Base-by-base conservation (phyloP, 2,797 vertebrate species). In the Halcyon badia region DNA sequence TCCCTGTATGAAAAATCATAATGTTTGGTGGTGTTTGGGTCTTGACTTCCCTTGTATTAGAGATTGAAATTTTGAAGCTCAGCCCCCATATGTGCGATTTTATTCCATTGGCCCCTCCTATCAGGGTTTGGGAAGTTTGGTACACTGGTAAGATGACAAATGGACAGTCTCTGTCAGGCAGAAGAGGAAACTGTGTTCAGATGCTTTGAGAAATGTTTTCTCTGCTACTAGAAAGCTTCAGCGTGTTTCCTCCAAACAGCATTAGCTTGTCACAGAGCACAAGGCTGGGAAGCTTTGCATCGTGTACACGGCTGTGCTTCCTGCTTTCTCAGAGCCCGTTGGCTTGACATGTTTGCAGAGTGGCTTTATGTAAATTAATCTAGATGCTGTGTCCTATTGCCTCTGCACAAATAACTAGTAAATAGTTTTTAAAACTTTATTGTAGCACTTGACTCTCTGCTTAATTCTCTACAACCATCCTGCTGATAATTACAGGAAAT, bases 241-340 rank as follows among this genome's bases (percentile, higher is more conserved):
- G 20, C 37, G 24, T 9, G 6, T 69, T 73, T 80, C 26, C 16
- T 70, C 66, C 64, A 33, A 62, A 9, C 7, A 41, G 31, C 13
- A 2, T 31, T 24, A 62, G 3, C 26, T 18, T 22, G 22, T 12
- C 1, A 3, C 21, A 49, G 73, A 46, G 12, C 39, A 14, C 25
- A 2, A 52, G 57, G 44, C 52, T 0, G 0, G 57, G 44, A 25
- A 79, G 42, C 14, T 3, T 14, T 11, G 22, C 0, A 0, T n/a
- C 16, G 2, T 21, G 35, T 35, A 10, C 7, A 0, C 1, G 2
- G 24, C 35, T 28, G 37, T 39, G 58, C 42, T 28, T 60, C 70
- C 48, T 7, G 24, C 4, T 41, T 46, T 60, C 48, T 30, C 52
- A 52, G 73, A 42, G 60, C 31, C 83, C 14, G 8, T 26, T 58